Evolutionary conservation across 2,113 vertebrate genomes (phyloP), one percentile per base, ranked within the genome.

Genomic region (Pelmatolapia mariae): DNA sequence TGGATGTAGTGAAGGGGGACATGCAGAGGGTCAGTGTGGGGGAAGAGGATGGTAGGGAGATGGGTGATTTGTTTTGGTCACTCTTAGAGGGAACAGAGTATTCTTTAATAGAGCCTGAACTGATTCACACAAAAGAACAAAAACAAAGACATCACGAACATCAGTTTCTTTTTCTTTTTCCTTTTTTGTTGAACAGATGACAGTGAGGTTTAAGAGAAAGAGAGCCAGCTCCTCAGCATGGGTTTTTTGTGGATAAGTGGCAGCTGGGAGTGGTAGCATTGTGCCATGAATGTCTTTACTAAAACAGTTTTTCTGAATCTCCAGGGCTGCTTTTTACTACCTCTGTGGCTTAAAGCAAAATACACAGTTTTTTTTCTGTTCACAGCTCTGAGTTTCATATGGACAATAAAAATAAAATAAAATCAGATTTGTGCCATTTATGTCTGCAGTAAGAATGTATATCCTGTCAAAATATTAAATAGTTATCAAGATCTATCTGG

Each of bases 291-390:
- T 73, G 22, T 45, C 2, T 73, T 73, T 73, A 26, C 68, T 73
- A 16, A 73, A 26, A 26, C 13, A 26, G 13, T 73, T 45, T 73
- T 73, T 26, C 38, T 73, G n/a, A 43, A 6, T 45, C 68, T 73
- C 68, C 68, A 73, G 38, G 38, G 68, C 68, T 61, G 13, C 9
- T 31, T 61, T 10, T 33, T 16, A 63, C 57, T 61, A 11, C 31
- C 29, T 63, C 59, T 33, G 16, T 36, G 9, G 2, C 31, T 33
- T 33, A 63, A 36, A 36, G 29, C 9, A 33, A 33, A 57, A 57
- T 13, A 57, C 54, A 26, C 22, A 1, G 0, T 0, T 6, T 7
- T 54, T 24, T 3, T 29, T 7, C 12, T 63, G 29, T 33, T 33
- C 29, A 33, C 59, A 63, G 29, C 16, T 63, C 59, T 33, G 29